These are phyloP conservation scores for Pelosia muscerda DNA, from an alignment of 2,888 invertebrate species.

Conservation along the genomic window DNA sequence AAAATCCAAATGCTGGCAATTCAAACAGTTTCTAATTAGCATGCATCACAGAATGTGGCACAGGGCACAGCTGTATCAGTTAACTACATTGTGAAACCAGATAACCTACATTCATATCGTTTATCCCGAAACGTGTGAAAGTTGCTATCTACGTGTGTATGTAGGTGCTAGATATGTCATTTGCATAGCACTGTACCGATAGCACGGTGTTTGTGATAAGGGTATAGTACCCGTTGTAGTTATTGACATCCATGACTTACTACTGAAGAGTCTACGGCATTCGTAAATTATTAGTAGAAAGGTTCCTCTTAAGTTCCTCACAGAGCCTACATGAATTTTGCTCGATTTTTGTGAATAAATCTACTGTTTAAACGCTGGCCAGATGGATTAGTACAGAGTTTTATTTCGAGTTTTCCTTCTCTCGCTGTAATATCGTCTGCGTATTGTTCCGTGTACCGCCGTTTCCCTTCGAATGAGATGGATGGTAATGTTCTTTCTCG, in stretches of 20 bases:
- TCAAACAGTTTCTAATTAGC: constrained; percentile 11
- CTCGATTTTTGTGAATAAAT: no score
- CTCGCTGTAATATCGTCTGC: no score
- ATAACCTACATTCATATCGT: constrained; percentile 78
- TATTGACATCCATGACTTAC: background rate
- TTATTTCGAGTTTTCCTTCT: no score
- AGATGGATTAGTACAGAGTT: no score
- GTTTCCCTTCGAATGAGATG: no score
- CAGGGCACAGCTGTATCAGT: constrained; percentile 5
- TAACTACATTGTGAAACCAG: constrained; percentile 44
- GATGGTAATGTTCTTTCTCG: no score
- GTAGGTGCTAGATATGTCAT: constrained; percentile 69
- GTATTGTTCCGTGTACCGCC: no score
- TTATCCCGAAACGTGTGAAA: constrained; percentile 73
- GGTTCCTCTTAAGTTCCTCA: no score
- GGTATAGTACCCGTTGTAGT: background rate
- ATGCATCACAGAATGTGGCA: background rate
- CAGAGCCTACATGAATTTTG: no score
- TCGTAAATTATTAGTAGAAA: no score
- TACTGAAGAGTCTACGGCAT: background rate
- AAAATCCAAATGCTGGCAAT: background rate
- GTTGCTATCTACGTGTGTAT: constrained; percentile 43
- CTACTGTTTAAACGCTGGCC: no score
- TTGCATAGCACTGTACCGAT: constrained; percentile 63
- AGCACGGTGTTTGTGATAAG: constrained; percentile 20